phyloP scores from a whole-genome alignment of 2,888 invertebrate genomes.

The Neria commutata region DNA sequence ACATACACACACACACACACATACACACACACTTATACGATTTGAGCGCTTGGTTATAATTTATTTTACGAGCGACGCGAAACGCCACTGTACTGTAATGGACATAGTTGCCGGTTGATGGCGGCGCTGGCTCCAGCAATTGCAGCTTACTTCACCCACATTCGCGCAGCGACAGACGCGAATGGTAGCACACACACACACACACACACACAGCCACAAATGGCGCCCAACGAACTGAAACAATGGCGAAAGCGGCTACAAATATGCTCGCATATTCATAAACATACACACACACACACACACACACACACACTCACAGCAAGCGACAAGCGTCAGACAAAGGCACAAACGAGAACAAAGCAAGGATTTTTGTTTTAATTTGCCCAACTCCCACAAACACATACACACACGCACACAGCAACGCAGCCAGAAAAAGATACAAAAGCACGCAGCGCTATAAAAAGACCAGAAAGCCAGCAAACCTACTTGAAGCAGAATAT shows the following conservation, averaged over 20 bases:
- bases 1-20: neutral
- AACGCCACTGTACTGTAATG: too few relatives aligned
- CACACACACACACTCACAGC: conserved; percentile 10
- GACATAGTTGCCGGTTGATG: too few relatives aligned
- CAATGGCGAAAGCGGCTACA: conserved; percentile 2
- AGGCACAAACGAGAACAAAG: conserved; percentile 9
- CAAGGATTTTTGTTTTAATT: neutral
- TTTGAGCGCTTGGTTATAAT: too few relatives aligned
- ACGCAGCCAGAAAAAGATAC: neutral
- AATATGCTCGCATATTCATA: neutral
- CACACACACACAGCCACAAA: neutral
- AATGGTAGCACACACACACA: too few relatives aligned
- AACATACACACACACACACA: neutral
- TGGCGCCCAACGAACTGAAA: conserved; percentile 6
- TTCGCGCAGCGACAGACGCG: neutral
- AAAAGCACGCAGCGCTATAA: neutral
- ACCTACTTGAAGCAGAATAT: neutral
- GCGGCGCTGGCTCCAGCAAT: neutral
- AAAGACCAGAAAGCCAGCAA: neutral
- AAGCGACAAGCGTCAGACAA: neutral
- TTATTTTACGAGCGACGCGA: neutral
- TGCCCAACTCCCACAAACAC: neutral
- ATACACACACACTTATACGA: neutral
- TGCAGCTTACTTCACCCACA: neutral
- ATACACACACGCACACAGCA: neutral